Percentiles rank a stretch among this genome's conserved stretches.
phyloP scores from a whole-genome alignment of 2,113 vertebrate genomes.

The Orientallactaga bullata region DNA sequence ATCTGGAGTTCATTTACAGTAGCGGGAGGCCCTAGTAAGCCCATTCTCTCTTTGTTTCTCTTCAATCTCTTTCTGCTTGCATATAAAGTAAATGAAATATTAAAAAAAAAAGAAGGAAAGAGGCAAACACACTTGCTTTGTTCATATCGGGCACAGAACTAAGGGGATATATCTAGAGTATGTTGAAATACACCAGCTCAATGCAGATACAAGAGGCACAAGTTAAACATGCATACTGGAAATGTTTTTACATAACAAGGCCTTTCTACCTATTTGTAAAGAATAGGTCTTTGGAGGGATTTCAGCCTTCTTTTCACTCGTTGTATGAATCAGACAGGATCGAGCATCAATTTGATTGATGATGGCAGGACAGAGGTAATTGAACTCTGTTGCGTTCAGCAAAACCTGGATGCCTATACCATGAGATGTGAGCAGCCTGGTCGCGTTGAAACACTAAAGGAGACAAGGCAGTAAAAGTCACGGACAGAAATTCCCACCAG shows the following conservation, averaged over 20 bases:
- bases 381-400: conserved; percentile 91
- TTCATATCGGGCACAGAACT: conserved; percentile 34
- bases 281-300: conserved; percentile 86
- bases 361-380: conserved; percentile 95
- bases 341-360: conserved; percentile 94
- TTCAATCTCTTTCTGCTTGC: no score
- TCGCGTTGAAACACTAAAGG: conserved; percentile 93
- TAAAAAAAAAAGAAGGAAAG: no score
- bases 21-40: no score
- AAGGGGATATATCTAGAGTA: conserved; percentile 9
- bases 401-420: conserved; percentile 90
- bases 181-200: conserved; percentile 15
- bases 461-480: conserved; percentile 41
- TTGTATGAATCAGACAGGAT: conserved; percentile 91
- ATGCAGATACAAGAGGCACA: conserved; percentile 46
- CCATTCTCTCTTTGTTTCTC: no score
- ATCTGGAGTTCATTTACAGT: no score
- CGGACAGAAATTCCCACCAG: conserved; percentile 8
- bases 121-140: background rate
- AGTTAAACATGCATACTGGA: conserved; percentile 7
- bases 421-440: conserved; percentile 91
- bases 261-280: conserved; percentile 89
- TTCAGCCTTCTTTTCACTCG: conserved; percentile 85
- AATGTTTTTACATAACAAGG: conserved; percentile 3
- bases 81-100: no score